Evolutionary conservation across 1,140 invertebrate species (phyloP).

Genomic region (Tribolium madens): DNA sequence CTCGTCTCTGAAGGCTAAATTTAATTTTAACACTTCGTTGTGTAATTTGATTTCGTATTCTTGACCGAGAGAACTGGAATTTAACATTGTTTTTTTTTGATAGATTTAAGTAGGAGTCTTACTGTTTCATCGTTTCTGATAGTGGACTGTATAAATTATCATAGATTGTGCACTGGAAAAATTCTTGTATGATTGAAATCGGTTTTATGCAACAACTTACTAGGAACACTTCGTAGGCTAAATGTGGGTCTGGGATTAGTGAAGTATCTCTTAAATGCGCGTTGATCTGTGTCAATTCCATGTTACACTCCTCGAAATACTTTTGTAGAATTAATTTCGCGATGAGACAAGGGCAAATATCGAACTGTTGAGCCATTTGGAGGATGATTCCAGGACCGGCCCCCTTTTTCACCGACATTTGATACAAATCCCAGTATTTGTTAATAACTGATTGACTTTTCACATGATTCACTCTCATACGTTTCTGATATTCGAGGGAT

Average conservation of each 20-base stretch:
- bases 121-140: slow-evolving; percentile 80
- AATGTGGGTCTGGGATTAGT: slow-evolving; percentile 76
- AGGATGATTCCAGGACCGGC: slow-evolving; percentile 70
- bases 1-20: slow-evolving; percentile 84
- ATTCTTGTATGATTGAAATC: no score
- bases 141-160: slow-evolving; percentile 84
- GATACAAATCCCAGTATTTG: slow-evolving; percentile 61
- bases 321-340: slow-evolving; percentile 76
- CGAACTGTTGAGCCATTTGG: slow-evolving; percentile 69
- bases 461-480: slow-evolving; percentile 65
- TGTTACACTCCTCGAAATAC: slow-evolving; percentile 65
- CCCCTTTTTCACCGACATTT: slow-evolving; percentile 57
- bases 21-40: slow-evolving; percentile 70
- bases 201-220: slow-evolving; percentile 68
- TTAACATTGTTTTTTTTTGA: neutral
- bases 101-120: slow-evolving; percentile 54
- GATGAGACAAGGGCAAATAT: slow-evolving; percentile 74
- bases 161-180: slow-evolving; percentile 73
- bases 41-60: slow-evolving; percentile 82
- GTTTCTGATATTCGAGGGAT: slow-evolving; percentile 64
- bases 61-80: slow-evolving; percentile 76
- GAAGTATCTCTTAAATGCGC: slow-evolving; percentile 78
- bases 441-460: slow-evolving; percentile 57
- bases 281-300: slow-evolving; percentile 65
- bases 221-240: slow-evolving; percentile 83